Conservation (phyloP, 1,140 invertebrate species). For the Asbolus verrucosus region DNA sequence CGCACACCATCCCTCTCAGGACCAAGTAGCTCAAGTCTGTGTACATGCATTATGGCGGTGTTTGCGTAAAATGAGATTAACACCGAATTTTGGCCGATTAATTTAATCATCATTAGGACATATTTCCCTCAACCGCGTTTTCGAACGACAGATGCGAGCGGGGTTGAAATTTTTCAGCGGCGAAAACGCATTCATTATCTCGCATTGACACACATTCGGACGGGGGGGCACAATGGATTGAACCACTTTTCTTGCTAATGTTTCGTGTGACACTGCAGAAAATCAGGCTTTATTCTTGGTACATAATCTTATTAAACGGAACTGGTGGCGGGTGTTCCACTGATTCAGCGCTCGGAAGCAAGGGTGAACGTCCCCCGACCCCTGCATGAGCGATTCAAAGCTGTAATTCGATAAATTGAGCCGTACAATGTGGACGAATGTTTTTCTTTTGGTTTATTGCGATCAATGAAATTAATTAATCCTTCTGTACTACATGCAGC, state of each 20-base stretch:
- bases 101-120: not conserved
- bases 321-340: conserved; percentile 42
- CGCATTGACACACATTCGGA: conserved; percentile 35
- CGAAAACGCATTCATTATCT: conserved; percentile 32
- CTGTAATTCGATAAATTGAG: conserved; percentile 43
- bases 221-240: conserved; percentile 28
- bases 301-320: conserved; percentile 46
- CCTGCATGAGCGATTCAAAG: conserved; percentile 23
- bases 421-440: conserved; percentile 15
- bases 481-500: not conserved
- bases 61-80: not conserved
- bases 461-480: not conserved
- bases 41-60: not conserved
- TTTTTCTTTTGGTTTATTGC: conserved; percentile 34
- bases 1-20: not conserved
- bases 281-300: conserved; percentile 45
- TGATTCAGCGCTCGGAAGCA: conserved; percentile 46
- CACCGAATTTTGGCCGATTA: not conserved
- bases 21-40: not conserved
- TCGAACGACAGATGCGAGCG: not conserved
- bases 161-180: not conserved
- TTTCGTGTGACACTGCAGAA: conserved; percentile 45
- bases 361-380: conserved; percentile 32
- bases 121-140: too few relatives aligned
- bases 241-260: conserved; percentile 42